Conservation (phyloP, 2,888 invertebrate genomes). For the Drosophila paramelanica region DNA sequence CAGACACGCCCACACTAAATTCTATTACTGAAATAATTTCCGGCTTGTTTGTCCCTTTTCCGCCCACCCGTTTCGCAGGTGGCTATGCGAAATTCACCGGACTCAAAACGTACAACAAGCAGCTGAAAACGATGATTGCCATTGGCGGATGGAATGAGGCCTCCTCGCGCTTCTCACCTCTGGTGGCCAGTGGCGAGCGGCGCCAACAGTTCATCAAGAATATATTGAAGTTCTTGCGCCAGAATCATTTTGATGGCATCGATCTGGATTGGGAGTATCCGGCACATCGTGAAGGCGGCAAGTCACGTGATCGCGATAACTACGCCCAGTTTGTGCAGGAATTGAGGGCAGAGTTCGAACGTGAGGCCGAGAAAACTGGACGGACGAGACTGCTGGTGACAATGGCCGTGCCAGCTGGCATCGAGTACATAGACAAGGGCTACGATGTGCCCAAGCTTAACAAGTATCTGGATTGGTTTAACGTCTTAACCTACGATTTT, state of each 20-base stretch:
- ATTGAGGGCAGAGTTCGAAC: conserved; percentile 94
- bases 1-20: conserved; percentile 33
- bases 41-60: conserved; percentile 4
- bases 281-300: conserved; percentile 87
- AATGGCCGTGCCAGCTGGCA: conserved; percentile 97
- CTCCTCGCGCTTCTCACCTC: conserved; percentile 93
- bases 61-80: conserved; percentile 86
- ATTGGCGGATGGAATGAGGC: conserved; percentile 98
- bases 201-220: conserved; percentile 93
- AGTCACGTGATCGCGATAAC: conserved; percentile 93
- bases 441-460: conserved; percentile 95
- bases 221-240: conserved; percentile 93
- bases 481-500: conserved; percentile 95
- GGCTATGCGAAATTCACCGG: conserved; percentile 97
- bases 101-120: conserved; percentile 96
- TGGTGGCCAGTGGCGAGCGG: conserved; percentile 92
- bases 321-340: conserved; percentile 95
- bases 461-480: conserved; percentile 96
- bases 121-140: conserved; percentile 94
- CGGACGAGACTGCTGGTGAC: conserved; percentile 92
- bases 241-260: conserved; percentile 96
- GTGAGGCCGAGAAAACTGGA: conserved; percentile 93
- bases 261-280: conserved; percentile 94
- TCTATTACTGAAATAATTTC: conserved; percentile 46
- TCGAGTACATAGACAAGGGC: conserved; percentile 96